Evolutionary conservation across 1,140 invertebrate species (phyloP).

Genomic region (Cataglyphis hispanica): DNA sequence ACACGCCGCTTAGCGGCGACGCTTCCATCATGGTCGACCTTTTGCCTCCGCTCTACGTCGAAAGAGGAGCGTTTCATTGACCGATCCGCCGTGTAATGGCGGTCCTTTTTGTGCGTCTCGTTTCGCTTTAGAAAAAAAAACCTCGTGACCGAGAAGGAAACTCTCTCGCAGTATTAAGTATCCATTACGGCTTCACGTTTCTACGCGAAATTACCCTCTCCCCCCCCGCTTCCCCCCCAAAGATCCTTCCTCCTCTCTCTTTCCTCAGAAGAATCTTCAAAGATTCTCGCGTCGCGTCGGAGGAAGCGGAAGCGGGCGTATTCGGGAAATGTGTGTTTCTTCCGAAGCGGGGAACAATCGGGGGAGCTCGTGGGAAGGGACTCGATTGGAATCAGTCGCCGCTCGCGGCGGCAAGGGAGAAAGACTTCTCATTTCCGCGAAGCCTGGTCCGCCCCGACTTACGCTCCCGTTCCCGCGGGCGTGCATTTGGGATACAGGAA

Average conservation of each 20-base stretch:
- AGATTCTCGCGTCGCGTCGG: not conserved
- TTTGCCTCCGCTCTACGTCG: conserved; percentile 29
- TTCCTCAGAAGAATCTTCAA: not conserved
- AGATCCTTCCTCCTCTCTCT: not conserved
- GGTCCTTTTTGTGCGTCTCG: conserved; percentile 23
- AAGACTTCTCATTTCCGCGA: conserved; percentile 58
- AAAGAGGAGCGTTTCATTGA: conserved; percentile 53
- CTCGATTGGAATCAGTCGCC: conserved; percentile 49
- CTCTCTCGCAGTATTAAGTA: conserved; percentile 36
- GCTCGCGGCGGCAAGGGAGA: conserved; percentile 7
- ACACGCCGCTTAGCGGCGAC: conserved; percentile 22
- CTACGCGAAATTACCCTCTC: not conserved
- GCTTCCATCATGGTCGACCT: conserved; percentile 43
- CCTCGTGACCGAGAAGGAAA: not conserved
- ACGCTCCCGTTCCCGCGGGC: conserved; percentile 40
- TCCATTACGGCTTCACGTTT: conserved; percentile 46
- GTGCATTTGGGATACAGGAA: conserved; percentile 33
- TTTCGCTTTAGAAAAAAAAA: conserved; percentile 5
- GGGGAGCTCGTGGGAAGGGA: conserved; percentile 47
- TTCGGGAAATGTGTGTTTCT: conserved; percentile 59
- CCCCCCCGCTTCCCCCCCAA: not conserved
- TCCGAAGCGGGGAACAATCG: conserved; percentile 55
- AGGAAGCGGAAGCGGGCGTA: conserved; percentile 61
- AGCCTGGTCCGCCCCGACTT: conserved; percentile 29
- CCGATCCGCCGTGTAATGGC: conserved; percentile 42